A percentile compares a stretch with the other conserved stretches of the same genome.
Conservation (phyloP, 92 coral and sea anemone species). For the Palythoa grandis region DNA sequence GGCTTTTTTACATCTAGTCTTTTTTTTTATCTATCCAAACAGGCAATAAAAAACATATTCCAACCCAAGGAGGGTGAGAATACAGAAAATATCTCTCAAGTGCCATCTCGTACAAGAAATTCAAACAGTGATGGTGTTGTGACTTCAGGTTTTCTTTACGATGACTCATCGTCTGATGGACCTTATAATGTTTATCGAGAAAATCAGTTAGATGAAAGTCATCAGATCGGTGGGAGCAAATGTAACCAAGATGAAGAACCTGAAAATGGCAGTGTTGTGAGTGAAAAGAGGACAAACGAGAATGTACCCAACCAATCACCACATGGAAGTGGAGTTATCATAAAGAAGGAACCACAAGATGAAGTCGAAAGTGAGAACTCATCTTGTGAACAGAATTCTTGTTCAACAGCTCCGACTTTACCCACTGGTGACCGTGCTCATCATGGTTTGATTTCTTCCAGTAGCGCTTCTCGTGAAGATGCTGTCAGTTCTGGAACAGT, state of each 20-base stretch:
- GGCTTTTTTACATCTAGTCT: too few species aligned
- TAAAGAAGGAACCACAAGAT: slow-evolving; percentile 14
- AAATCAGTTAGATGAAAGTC: background rate
- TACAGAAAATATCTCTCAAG: background rate
- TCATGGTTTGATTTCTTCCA: background rate
- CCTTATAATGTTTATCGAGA: background rate
- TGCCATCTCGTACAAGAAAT: background rate
- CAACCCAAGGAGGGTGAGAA: background rate
- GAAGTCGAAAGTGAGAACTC: background rate
- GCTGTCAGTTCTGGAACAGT: background rate
- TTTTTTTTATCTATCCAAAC: background rate
- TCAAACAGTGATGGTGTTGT: background rate
- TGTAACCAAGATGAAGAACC: background rate
- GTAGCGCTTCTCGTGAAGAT: background rate
- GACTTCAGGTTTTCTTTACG: background rate
- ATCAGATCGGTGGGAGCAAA: background rate
- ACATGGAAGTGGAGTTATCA: background rate
- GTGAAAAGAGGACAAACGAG: background rate
- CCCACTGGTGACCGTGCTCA: background rate
- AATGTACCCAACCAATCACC: background rate
- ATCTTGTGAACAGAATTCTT: background rate
- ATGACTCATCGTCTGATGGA: background rate
- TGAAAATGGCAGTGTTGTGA: background rate
- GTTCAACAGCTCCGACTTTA: background rate
- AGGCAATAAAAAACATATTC: background rate